Evolutionary conservation across 2,113 vertebrate genomes (phyloP), one percentile per base, ranked within the genome.

Genomic region (Pipa parva): DNA sequence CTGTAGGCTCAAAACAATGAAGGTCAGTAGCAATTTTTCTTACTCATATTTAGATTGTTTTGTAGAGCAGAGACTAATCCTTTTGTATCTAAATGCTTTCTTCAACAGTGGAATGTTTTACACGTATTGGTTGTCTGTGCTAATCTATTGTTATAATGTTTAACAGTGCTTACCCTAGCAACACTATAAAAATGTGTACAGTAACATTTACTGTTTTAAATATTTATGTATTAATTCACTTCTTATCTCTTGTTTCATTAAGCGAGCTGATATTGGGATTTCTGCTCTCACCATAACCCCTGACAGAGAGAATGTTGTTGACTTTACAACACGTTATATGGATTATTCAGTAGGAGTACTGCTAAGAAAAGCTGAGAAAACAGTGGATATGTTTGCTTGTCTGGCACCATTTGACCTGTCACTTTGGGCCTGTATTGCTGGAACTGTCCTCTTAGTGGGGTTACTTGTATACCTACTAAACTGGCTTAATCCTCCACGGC

Each of bases 251-350:
- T 72, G 61, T 42, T 72, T 77, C 79, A 75, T 59, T 63, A 76
- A 99, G 97, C 89, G 92, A 80, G 97, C 97, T 2, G 97, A 99
- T 63, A 94, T 98, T 42, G 97, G 96, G 20, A 93, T 99, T 65
- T 96, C 95, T 52, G 97, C 97, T 58, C 83, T 99, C 63, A 99
- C 96, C 78, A 98, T 99, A 84, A 99, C 97, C 1, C 94, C 97
- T 0, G 97, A 98, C 76, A 89, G 97, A 27, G 97, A 99, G 67
- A 95, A 95, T 13, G 97, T 93, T 39, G 95, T 99, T 73, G 97
- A 99, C 83, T 99, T 99, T 77, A 98, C 95, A 51, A 96, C 93
- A 0, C 97, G 97, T 45, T 99, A 98, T 80, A 93, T 98, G 95
- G 97, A 99, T 85, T 98, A 98, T 80, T 98, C 95, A 0, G 95